A percentile compares a stretch with the other conserved stretches of the same genome.
Conservation (phyloP, 2,113 vertebrate genomes). For the Gnathochromis pfefferi region DNA sequence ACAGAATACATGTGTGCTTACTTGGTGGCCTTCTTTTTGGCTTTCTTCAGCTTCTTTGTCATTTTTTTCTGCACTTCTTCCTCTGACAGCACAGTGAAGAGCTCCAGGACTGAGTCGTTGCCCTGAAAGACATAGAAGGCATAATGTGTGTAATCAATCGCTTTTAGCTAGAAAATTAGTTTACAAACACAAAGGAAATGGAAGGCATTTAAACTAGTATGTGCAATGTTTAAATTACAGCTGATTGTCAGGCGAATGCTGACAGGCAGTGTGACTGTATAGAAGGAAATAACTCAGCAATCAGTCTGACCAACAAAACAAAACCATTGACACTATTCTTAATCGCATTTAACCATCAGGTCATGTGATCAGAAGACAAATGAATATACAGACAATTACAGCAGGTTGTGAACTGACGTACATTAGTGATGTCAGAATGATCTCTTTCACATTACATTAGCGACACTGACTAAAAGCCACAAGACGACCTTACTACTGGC, state of each 20-base stretch:
- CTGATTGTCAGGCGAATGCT: background rate
- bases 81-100: conserved; percentile 83
- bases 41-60: conserved; percentile 85
- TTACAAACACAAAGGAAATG: background rate
- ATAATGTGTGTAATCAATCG: background rate
- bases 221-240: background rate
- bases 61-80: conserved; percentile 80
- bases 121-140: conserved; percentile 66
- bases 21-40: conserved; percentile 80
- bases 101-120: conserved; percentile 79
- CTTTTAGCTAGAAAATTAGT: background rate
- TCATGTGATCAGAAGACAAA: background rate
- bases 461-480: background rate
- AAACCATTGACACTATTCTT: background rate
- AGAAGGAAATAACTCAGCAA: background rate
- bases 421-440: background rate
- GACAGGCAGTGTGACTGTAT: background rate
- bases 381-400: background rate
- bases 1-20: background rate
- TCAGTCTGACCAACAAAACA: background rate
- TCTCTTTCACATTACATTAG: background rate
- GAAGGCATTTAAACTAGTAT: background rate
- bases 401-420: background rate
- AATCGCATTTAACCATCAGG: background rate
- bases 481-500: background rate